Evolutionary conservation across 2,888 invertebrate species (phyloP), one percentile per base, ranked within the genome.

Genomic region (Oscheius sp.): DNA sequence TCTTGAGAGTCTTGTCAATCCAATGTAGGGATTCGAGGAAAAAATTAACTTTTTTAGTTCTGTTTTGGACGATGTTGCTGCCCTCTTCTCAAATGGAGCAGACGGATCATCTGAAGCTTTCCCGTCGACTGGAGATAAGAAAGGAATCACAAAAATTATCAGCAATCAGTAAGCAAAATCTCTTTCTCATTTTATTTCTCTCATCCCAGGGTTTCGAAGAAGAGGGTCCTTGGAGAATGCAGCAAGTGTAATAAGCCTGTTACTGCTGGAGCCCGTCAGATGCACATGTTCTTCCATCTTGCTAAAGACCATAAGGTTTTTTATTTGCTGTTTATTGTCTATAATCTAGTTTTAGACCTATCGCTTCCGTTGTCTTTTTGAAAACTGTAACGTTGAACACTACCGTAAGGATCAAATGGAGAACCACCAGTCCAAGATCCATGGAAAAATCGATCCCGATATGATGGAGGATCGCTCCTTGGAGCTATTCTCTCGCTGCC

Each of bases 341-440:
- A 17, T 10, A 42, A 45, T 29, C 12, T 15, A 12, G 2, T 67
- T 68, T 45, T 66, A 82, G 82, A 83, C 82, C 6, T 84, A 78
- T 73, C 84, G 85, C 25, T 85, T 85, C 78, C 81, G 82, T 12
- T 85, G 85, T 78, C 81, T 80, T 66, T 84, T 82, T 69, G 73
- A 76, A 1, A 78, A 73, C 31, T 85, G 85, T 66, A 65, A 72
- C 27, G 74, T 84, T 20, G 83, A 85, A 65, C 85, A 85, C 61
- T 85, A 85, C 69, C 74, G 85, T n/a, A 85, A 85, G 65, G 85
- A 85, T 70, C 85, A 85, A 65, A 85, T 85, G 85, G 85, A 85
- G 71, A 85, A 85, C 70, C 85, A 85, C 72, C 83, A 84, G 69
- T 79, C 81, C 48, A 85, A 85, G 68, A 73, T 76, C 37, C 85